Percentiles rank a stretch among this genome's conserved stretches.
Evolutionary conservation across 2,113 vertebrate genomes (phyloP).

Genomic region (Rhynchomys soricoides): DNA sequence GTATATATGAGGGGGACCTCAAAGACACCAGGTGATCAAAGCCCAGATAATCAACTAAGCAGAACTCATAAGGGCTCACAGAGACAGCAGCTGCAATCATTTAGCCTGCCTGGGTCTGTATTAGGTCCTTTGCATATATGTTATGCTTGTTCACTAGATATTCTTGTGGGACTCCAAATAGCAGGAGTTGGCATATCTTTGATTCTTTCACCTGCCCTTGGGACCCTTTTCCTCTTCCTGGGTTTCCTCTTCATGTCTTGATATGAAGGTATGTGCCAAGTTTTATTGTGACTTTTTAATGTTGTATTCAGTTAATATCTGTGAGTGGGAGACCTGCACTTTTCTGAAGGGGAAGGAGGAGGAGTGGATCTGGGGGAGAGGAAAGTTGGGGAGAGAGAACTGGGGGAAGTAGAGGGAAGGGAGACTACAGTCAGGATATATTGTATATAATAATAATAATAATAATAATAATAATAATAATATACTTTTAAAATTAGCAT

Average conservation of each 20-base stretch:
- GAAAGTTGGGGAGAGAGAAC: fast-evolving
- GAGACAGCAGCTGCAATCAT: not conserved
- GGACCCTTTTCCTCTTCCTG: not conserved
- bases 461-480: not conserved
- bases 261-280: not conserved
- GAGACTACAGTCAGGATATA: not conserved
- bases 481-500: not conserved
- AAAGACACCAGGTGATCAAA: not conserved
- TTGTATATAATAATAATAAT: not conserved
- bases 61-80: not conserved
- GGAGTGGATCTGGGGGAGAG: not conserved
- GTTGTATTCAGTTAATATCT: not conserved
- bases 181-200: not conserved
- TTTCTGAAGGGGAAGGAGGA: not conserved
- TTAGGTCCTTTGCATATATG: not conserved
- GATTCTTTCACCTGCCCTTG: not conserved
- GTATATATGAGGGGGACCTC: not conserved
- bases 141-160: not conserved
- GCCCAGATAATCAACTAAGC: not conserved
- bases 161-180: not conserved
- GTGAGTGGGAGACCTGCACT: not conserved
- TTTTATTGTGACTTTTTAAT: not conserved
- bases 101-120: not conserved
- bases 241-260: not conserved
- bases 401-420: not conserved